Percentiles rank a stretch among this genome's conserved stretches.
Conservation (phyloP, 2,113 vertebrate species). For the Otocyon megalotis region DNA sequence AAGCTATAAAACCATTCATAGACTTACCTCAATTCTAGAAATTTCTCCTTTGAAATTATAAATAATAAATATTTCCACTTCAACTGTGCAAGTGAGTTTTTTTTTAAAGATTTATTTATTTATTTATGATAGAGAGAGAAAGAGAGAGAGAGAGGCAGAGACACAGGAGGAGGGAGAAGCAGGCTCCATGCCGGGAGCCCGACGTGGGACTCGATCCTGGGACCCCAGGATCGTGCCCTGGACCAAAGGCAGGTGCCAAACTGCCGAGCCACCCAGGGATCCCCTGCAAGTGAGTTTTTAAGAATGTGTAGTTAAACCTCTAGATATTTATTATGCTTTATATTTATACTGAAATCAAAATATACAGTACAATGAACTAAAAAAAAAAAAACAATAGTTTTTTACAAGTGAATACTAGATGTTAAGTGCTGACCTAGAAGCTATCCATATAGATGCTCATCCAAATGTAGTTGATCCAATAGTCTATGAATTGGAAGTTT, state of each 20-base stretch:
- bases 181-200: too few species aligned
- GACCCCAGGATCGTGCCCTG: too few species aligned
- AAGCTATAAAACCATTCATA: neutral
- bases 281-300: neutral
- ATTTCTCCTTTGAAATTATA: neutral
- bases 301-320: neutral
- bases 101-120: too few species aligned
- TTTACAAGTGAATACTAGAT: neutral
- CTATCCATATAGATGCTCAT: neutral
- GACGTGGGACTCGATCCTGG: too few species aligned
- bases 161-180: too few species aligned
- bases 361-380: neutral
- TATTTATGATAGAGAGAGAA: too few species aligned
- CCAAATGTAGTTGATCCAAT: neutral
- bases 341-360: neutral
- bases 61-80: neutral
- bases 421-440: neutral
- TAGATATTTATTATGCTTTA: neutral
- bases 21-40: neutral
- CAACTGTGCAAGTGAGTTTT: neutral
- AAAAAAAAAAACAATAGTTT: neutral
- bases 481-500: neutral
- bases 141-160: too few species aligned
- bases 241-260: too few species aligned
- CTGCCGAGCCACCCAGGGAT: too few species aligned